phyloP scores from a whole-genome alignment of 2,797 vertebrate species.

The Ctenopoma multispine region DNA sequence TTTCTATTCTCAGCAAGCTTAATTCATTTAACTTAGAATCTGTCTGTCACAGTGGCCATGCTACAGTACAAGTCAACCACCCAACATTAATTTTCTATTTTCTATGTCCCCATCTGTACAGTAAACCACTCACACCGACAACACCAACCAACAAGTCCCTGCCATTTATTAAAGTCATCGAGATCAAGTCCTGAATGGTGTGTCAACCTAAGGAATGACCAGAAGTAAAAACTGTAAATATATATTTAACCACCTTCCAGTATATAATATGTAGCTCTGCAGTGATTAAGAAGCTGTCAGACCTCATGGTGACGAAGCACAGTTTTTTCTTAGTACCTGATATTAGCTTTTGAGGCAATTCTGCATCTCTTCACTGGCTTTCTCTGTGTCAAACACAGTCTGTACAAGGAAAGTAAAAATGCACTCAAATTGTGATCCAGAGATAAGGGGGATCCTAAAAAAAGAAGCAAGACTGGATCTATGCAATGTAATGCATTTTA shows the following conservation, averaged over 20 bases:
- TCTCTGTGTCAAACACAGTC: conserved; percentile 20
- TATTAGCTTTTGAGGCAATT: conserved; percentile 26
- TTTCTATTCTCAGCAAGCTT: neutral
- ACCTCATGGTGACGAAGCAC: conserved; percentile 46
- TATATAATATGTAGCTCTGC: conserved; percentile 21
- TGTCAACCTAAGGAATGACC: conserved; percentile 2
- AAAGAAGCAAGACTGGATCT: conserved; percentile 20
- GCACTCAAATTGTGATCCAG: neutral
- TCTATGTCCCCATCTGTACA: conserved; percentile 53
- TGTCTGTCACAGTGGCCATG: neutral
- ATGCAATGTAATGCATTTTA: conserved; percentile 20
- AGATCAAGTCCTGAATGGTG: conserved; percentile 83
- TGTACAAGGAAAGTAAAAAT: conserved; percentile 3
- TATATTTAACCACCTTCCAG: conserved; percentile 39
- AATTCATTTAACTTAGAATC: neutral
- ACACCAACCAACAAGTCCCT: conserved; percentile 82
- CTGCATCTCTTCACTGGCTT: conserved; percentile 9
- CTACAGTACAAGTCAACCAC: neutral
- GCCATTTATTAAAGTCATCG: conserved; percentile 93
- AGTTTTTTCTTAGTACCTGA: conserved; percentile 32
- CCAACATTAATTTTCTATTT: neutral
- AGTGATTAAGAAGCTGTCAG: conserved; percentile 19
- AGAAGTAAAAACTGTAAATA: conserved; percentile 47
- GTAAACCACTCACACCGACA: conserved; percentile 82
- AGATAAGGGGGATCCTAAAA: conserved; percentile 13